These are phyloP conservation scores for Scaptomyza graminum DNA, from an alignment of 1,140 invertebrate species.

Conservation along the genomic window DNA sequence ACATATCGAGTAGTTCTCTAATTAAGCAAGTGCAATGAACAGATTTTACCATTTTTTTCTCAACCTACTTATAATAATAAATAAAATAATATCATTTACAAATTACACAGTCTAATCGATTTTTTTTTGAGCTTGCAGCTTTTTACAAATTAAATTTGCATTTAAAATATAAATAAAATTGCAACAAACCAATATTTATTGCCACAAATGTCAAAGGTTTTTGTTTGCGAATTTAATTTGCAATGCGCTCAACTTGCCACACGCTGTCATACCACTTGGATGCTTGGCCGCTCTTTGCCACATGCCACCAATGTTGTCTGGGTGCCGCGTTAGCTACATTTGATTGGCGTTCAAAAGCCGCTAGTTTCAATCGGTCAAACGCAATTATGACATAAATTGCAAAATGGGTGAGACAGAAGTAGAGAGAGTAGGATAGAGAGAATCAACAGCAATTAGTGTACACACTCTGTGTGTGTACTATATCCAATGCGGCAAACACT, in stretches of 20 bases:
- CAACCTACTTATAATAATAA: too few species aligned
- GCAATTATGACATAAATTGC: slow-evolving; percentile 58
- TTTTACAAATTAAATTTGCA: too few species aligned
- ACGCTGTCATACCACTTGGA: neutral
- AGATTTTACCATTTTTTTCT: too few species aligned
- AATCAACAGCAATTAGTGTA: slow-evolving; percentile 61
- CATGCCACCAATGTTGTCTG: neutral
- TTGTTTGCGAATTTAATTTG: neutral
- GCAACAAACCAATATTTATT: too few species aligned
- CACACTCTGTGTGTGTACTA: slow-evolving; percentile 18
- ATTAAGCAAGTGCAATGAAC: too few species aligned
- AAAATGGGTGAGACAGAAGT: neutral
- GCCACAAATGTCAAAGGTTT: too few species aligned
- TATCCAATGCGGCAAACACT: slow-evolving; percentile 23
- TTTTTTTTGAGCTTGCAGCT: too few species aligned
- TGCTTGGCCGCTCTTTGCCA: neutral
- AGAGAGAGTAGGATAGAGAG: slow-evolving; percentile 8
- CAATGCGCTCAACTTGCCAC: slow-evolving; percentile 1
- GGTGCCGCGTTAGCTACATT: neutral
- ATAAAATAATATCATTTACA: too few species aligned
- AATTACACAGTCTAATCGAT: too few species aligned
- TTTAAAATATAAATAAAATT: too few species aligned
- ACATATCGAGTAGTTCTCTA: too few species aligned
- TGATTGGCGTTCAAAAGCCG: slow-evolving; percentile 49
- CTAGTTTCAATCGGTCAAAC: slow-evolving; percentile 73